A percentile compares a stretch with the other conserved stretches of the same genome.
Evolutionary conservation across 2,113 vertebrate genomes (phyloP).

Genomic region (Spermophilus dauricus): DNA sequence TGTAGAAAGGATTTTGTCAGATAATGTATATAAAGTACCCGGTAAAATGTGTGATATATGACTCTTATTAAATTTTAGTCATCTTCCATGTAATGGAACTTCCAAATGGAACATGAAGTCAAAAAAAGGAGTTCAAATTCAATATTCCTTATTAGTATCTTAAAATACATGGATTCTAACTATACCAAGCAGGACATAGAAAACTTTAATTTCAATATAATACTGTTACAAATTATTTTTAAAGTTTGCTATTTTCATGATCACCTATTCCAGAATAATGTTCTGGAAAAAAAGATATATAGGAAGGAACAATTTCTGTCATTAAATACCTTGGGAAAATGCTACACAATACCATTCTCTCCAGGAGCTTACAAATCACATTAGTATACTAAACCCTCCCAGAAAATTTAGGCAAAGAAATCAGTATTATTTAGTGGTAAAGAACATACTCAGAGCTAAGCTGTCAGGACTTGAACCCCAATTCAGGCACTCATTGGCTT

Average conservation of each 20-base stretch:
- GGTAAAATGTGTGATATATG: not conserved
- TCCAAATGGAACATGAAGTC: not conserved
- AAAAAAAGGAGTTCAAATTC: not conserved
- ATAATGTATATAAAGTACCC: not conserved
- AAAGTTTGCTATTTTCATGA: not conserved
- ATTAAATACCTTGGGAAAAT: not conserved
- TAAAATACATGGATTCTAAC: not conserved
- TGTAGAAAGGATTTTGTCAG: not conserved
- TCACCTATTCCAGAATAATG: not conserved
- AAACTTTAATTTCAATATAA: conserved; percentile 34
- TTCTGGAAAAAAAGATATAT: not conserved
- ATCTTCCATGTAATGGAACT: not conserved
- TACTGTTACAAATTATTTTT: conserved; percentile 44
- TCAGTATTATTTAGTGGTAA: not conserved
- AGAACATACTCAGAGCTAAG: not conserved
- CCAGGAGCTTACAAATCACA: not conserved
- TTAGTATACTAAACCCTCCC: not conserved
- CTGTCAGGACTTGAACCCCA: not conserved
- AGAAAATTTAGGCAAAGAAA: conserved; percentile 18
- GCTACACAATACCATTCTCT: not conserved
- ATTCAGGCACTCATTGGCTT: not conserved
- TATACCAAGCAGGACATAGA: not conserved
- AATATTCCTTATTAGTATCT: not conserved
- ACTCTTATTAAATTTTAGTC: conserved; percentile 12
- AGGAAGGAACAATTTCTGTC: not conserved